Evolutionary conservation across 2,888 invertebrate genomes (phyloP).

Genomic region (Perdita meconis): DNA sequence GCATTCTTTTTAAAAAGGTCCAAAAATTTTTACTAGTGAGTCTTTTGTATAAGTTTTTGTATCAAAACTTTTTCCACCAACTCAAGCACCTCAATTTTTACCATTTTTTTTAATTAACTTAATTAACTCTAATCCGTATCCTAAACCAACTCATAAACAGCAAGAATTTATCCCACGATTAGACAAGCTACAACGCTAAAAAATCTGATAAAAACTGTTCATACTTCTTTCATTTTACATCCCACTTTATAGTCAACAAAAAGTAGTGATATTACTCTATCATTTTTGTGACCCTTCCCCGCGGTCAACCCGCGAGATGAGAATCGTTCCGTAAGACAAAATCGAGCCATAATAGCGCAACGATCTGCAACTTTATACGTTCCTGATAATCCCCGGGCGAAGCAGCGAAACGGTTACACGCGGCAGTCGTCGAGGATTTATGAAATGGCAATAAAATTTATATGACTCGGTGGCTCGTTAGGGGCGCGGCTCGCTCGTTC

Average conservation of each 20-base stretch:
- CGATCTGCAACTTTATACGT: constrained; percentile 69
- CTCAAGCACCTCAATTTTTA: too few relatives aligned
- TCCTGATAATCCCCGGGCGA: constrained; percentile 73
- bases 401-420: constrained; percentile 69
- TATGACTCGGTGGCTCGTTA: constrained; percentile 79
- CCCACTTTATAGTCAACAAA: not conserved
- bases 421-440: constrained; percentile 72
- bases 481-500: constrained; percentile 73
- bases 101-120: too few relatives aligned
- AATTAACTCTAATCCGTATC: too few relatives aligned
- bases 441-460: constrained; percentile 81
- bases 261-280: constrained; percentile 10
- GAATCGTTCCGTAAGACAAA: constrained; percentile 30
- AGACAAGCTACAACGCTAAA: not conserved
- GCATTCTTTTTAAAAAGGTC: too few relatives aligned
- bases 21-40: too few relatives aligned
- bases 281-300: constrained; percentile 24
- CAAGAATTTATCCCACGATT: not conserved
- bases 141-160: not conserved
- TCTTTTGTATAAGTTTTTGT: too few relatives aligned
- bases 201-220: too few relatives aligned
- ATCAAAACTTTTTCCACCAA: too few relatives aligned
- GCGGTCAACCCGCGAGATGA: not conserved
- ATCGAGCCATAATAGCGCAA: constrained; percentile 50
- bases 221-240: constrained; percentile 1